phyloP scores from a whole-genome alignment of 2,888 invertebrate genomes.

The Halictus quadricinctus region DNA sequence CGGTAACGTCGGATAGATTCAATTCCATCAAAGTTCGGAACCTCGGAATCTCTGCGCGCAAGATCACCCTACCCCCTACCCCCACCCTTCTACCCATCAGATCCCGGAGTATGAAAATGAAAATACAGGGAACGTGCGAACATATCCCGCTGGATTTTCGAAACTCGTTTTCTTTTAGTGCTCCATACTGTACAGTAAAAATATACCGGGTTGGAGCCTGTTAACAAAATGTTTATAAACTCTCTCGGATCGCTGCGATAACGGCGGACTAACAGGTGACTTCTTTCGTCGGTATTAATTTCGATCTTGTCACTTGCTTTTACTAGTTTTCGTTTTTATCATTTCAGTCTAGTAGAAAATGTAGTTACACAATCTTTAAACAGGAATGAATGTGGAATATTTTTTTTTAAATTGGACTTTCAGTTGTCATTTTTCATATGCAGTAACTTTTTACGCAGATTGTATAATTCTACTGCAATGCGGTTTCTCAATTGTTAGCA shows the following conservation, averaged over 20 bases:
- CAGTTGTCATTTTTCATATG: background rate
- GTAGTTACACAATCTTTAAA: no score
- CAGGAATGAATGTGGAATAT: no score
- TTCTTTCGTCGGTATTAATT: background rate
- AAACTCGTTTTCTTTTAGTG: slow-evolving; percentile 23
- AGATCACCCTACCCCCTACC: background rate
- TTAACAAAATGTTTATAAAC: slow-evolving; percentile 9
- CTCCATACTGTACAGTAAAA: background rate
- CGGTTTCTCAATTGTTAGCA: background rate
- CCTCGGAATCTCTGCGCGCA: slow-evolving; percentile 19
- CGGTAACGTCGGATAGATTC: slow-evolving; percentile 22
- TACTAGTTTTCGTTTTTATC: background rate
- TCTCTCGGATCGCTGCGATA: background rate
- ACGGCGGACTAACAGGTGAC: background rate
- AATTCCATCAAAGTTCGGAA: slow-evolving; percentile 41
- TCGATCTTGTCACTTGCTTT: background rate
- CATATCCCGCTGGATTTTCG: slow-evolving; percentile 28
- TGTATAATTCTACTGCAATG: background rate
- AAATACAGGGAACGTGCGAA: slow-evolving; percentile 22
- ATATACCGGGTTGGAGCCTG: background rate
- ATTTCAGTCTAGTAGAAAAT: no score
- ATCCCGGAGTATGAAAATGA: slow-evolving; percentile 13
- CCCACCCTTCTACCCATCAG: background rate
- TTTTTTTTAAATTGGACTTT: no score
- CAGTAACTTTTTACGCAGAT: background rate